A percentile compares a stretch with the other conserved stretches of the same genome.
phyloP scores from a whole-genome alignment of 1,140 invertebrate species.

The Saccostrea glomerata region DNA sequence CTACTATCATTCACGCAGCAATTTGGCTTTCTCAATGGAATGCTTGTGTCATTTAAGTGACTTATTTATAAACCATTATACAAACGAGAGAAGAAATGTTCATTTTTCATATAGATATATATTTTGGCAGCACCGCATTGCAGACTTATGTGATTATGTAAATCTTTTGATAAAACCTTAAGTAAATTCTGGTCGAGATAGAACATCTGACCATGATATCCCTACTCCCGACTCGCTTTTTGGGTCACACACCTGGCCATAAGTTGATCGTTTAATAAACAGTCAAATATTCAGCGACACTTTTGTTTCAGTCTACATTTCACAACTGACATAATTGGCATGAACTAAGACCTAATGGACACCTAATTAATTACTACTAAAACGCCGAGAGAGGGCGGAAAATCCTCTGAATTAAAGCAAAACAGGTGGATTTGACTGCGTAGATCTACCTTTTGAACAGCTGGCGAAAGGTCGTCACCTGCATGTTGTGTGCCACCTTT shows the following conservation, averaged over 20 bases:
- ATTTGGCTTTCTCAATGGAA: constrained; percentile 30
- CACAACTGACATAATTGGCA: constrained; percentile 23
- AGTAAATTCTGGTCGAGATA: constrained; percentile 21
- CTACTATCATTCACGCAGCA: constrained; percentile 25
- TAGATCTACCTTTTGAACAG: constrained; percentile 18
- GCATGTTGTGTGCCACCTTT: constrained; percentile 29
- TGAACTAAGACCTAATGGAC: constrained; percentile 19
- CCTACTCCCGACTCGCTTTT: constrained; percentile 10
- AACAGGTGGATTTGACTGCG: not conserved
- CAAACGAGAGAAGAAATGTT: constrained; percentile 34
- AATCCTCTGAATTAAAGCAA: constrained; percentile 17
- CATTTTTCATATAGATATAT: constrained; percentile 37
- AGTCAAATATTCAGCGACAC: constrained; percentile 34
- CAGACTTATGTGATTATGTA: constrained; percentile 21
- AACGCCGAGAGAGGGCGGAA: constrained; percentile 12
- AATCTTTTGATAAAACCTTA: not conserved
- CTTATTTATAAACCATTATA: constrained; percentile 37
- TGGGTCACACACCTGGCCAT: constrained; percentile 31
- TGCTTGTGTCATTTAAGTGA: constrained; percentile 12
- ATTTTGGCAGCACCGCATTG: constrained; percentile 17
- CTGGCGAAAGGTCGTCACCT: constrained; percentile 5
- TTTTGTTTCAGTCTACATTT: constrained; percentile 33
- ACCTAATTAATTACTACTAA: not conserved
- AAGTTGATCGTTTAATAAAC: constrained; percentile 24
- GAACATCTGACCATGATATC: constrained; percentile 20